Percentiles rank a stretch among this genome's conserved stretches.
Conservation (phyloP, 2,113 vertebrate genomes). For the Sorex fumeus region DNA sequence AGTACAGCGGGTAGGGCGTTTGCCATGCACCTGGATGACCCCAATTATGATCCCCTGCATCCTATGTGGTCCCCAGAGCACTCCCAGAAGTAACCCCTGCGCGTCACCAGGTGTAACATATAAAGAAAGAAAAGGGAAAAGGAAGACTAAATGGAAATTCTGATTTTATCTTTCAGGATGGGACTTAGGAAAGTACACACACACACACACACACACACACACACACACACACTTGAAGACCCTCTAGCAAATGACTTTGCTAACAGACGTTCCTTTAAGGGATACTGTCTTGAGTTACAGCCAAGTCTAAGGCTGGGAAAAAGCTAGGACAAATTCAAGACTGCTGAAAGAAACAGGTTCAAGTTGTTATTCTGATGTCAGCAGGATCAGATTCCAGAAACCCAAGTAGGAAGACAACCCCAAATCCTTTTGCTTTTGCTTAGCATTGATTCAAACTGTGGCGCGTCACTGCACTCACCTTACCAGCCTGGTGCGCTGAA, state of each 20-base stretch:
- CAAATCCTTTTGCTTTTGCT: slow-evolving; percentile 58
- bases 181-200: background rate
- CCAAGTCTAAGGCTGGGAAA: background rate
- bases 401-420: slow-evolving; percentile 58
- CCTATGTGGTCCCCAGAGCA: no score
- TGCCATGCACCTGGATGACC: no score
- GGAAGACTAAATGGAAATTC: background rate
- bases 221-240: background rate
- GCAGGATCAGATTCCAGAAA: slow-evolving; percentile 65
- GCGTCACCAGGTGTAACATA: background rate
- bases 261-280: slow-evolving; percentile 1
- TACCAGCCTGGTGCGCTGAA: background rate
- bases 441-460: slow-evolving; percentile 59
- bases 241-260: background rate
- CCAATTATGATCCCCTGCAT: no score
- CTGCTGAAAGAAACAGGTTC: slow-evolving; percentile 28
- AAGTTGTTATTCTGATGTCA: slow-evolving; percentile 35
- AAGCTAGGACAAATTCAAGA: background rate
- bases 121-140: background rate
- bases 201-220: no score
- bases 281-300: background rate
- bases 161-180: background rate
- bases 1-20: no score
- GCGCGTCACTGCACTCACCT: background rate
- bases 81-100: no score